phyloP scores from a whole-genome alignment of 2,888 invertebrate species.

The Lasioglossum vierecki region DNA sequence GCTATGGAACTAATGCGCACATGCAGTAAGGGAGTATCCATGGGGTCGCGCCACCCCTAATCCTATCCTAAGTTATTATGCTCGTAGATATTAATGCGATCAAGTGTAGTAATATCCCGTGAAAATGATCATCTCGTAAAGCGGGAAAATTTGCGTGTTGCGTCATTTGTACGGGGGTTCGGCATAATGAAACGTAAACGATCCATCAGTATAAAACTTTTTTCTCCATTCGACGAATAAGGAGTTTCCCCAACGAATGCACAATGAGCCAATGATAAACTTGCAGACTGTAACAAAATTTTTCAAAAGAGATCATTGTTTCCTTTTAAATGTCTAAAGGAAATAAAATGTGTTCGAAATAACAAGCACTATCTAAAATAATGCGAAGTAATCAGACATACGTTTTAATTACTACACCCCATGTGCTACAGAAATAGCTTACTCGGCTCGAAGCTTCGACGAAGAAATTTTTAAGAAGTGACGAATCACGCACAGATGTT shows the following conservation, averaged over 20 bases:
- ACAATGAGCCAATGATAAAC: not conserved
- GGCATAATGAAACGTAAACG: conserved; percentile 39
- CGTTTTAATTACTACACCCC: conserved; percentile 1
- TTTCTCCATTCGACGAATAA: conserved; percentile 19
- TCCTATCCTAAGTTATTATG: conserved; percentile 56
- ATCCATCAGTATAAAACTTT: conserved; percentile 40
- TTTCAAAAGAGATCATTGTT: not conserved
- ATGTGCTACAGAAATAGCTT: conserved; percentile 22
- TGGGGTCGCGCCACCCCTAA: conserved; percentile 54
- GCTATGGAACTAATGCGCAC: conserved; percentile 24
- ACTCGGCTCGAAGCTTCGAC: not conserved
- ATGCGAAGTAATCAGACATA: not conserved
- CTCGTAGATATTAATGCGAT: conserved; percentile 59
- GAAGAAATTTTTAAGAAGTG: conserved; percentile 13
- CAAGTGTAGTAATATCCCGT: conserved; percentile 69
- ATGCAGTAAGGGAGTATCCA: conserved; percentile 33
- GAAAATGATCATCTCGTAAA: conserved; percentile 62
- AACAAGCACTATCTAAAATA: too few relatives aligned
- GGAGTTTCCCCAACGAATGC: conserved; percentile 15
- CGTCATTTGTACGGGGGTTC: conserved; percentile 40
- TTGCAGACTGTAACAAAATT: not conserved
- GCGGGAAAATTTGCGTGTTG: conserved; percentile 49
- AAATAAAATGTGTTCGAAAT: too few relatives aligned
- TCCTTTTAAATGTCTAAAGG: not conserved
- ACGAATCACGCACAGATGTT: conserved; percentile 42